Percentiles rank a stretch among this genome's conserved stretches.
These are phyloP conservation scores for Drosophila guanche DNA, from an alignment of 1,140 invertebrate species.

Conservation along the genomic window DNA sequence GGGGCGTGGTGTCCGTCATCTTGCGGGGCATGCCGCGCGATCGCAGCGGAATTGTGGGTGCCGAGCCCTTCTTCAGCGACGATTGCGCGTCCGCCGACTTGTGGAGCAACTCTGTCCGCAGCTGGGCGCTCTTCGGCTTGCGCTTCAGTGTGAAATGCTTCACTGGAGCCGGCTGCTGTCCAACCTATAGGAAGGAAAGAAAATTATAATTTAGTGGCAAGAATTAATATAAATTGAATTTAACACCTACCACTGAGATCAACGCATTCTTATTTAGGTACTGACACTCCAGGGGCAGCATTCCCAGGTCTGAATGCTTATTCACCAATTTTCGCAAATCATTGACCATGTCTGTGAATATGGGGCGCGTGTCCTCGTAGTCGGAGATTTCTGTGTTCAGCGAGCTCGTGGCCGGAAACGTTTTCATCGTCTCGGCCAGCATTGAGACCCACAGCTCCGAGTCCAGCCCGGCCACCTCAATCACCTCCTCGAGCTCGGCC, in stretches of 20 bases:
- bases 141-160: slow-evolving; percentile 98
- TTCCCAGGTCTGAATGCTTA: slow-evolving; percentile 92
- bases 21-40: slow-evolving; percentile 97
- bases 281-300: slow-evolving; percentile 97
- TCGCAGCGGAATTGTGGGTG: slow-evolving; percentile 93
- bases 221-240: neutral
- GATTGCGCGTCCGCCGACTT: slow-evolving; percentile 95
- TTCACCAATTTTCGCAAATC: slow-evolving; percentile 94
- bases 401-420: slow-evolving; percentile 93
- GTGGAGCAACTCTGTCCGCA: slow-evolving; percentile 94
- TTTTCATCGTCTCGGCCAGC: slow-evolving; percentile 97
- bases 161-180: slow-evolving; percentile 86
- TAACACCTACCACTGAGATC: slow-evolving; percentile 89
- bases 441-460: slow-evolving; percentile 98
- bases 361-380: slow-evolving; percentile 93
- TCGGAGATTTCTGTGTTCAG: slow-evolving; percentile 93
- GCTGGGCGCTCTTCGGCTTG: slow-evolving; percentile 96
- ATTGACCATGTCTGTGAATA: slow-evolving; percentile 94
- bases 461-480: slow-evolving; percentile 95
- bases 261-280: slow-evolving; percentile 97
- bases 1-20: slow-evolving; percentile 97
- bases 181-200: slow-evolving; percentile 82
- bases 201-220: slow-evolving; percentile 8
- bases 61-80: slow-evolving; percentile 94
- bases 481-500: slow-evolving; percentile 95